Conservation (phyloP, 2,113 vertebrate species). For the Cephalophus harveyi region DNA sequence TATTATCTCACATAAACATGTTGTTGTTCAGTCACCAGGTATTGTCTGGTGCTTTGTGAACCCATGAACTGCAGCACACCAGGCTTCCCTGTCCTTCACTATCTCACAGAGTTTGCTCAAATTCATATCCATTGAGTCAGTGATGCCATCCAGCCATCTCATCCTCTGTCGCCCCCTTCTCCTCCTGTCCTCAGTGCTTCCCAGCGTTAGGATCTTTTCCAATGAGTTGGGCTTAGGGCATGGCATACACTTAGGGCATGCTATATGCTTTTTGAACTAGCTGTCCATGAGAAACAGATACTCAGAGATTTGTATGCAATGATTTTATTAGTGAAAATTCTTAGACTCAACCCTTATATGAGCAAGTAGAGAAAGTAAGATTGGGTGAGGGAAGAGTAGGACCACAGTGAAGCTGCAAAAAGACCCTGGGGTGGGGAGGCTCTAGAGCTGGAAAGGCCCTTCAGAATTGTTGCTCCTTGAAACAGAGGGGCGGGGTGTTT, state of each 20-base stretch:
- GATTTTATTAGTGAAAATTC: background rate
- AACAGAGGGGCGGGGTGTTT: background rate
- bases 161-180: background rate
- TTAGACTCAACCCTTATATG: background rate
- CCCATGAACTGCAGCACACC: background rate
- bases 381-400: background rate
- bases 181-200: background rate
- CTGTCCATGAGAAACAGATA: background rate
- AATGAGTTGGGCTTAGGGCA: background rate
- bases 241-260: background rate
- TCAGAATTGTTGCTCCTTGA: background rate
- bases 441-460: background rate
- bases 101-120: background rate
- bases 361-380: background rate
- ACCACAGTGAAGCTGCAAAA: background rate
- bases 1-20: background rate
- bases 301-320: background rate
- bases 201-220: background rate
- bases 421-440: background rate
- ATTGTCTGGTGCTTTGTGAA: rapidly evolving
- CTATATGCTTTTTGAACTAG: background rate
- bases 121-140: background rate
- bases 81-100: background rate
- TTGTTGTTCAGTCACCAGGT: background rate
- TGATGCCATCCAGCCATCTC: background rate